Evolutionary conservation across 2,797 vertebrate genomes (phyloP), one percentile per base, ranked within the genome.

Genomic region (Alauda arvensis): DNA sequence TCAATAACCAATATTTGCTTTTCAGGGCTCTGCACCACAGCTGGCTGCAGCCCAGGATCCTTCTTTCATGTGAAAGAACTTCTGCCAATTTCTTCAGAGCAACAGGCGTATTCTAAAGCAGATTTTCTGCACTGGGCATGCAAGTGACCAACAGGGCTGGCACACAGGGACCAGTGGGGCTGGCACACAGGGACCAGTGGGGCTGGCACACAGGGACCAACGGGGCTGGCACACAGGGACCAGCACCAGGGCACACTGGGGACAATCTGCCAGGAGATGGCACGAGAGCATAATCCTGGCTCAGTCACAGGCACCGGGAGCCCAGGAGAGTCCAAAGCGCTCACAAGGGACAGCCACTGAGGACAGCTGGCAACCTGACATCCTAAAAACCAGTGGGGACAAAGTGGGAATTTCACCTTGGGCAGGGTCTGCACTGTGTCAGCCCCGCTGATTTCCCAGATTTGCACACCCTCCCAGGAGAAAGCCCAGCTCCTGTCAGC

Each of bases 261-360:
- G 42, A 77, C 66, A 63, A 4, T 7, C 77, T 93, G 85, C 89
- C 89, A 89, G 85, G 87, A 93, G 87, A 56, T 83, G 89, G 89
- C 91, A 93, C 2, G 55, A 90, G 62, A 94, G 74, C 66, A 18
- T 11, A 85, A 59, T 43, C 74, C 74, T 45, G 75, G 28, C 67
- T 71, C 3, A 0, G 45, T 1, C 40, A 14, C 46, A 57, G 59
- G 55, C 51, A n/a, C 42, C 2, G 18, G 3, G 33, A 68, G 60
- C 24, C 13, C 81, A 31, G 4, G 1, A 19, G 21, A 7, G 39
- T 4, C 83, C 70, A 13, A 21, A 26, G 20, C 0, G 0, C 59
- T 66, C 31, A 2, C 21, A 3, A 5, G 62, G 48, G 67, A 85
- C 48, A 60, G 80, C 66, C 74, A 12, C 7, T 6, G 67, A 39